Conservation (phyloP, 2,797 vertebrate species). For the Manis crassicaudata region DNA sequence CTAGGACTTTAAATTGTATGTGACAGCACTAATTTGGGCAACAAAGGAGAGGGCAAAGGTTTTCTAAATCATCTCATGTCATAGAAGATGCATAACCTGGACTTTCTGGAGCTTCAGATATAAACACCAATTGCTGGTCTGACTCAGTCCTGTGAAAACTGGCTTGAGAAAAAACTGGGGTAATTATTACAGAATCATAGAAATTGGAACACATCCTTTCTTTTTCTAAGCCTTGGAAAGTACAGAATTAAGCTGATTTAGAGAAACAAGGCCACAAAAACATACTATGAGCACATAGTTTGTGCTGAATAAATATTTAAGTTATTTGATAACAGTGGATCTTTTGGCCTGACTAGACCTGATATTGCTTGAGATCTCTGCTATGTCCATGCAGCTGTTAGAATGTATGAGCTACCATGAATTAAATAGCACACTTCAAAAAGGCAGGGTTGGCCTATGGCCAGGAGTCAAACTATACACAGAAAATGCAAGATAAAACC, state of each 20-base stretch:
- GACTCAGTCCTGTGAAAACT: not conserved
- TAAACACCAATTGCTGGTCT: not conserved
- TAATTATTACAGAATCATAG: not conserved
- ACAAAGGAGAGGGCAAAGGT: not conserved
- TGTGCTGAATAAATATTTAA: not conserved
- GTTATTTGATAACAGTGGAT: not conserved
- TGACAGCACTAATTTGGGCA: not conserved
- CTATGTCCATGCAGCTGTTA: not conserved
- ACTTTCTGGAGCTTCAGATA: not conserved
- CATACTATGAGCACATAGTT: not conserved
- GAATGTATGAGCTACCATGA: not conserved
- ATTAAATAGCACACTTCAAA: constrained; percentile 35
- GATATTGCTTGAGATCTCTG: not conserved
- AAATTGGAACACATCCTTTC: not conserved
- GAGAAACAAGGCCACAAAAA: not conserved
- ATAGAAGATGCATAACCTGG: not conserved
- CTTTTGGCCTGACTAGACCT: not conserved
- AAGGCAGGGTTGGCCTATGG: not conserved
- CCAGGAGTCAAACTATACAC: not conserved
- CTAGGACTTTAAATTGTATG: not conserved
- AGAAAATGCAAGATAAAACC: constrained; percentile 5
- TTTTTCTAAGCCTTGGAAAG: not conserved
- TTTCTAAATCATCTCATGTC: not conserved
- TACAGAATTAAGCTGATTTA: not conserved
- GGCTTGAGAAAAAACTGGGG: not conserved